These are phyloP conservation scores for Macropus fuliginosus DNA, from an alignment of 2,797 vertebrate genomes.

Conservation along the genomic window DNA sequence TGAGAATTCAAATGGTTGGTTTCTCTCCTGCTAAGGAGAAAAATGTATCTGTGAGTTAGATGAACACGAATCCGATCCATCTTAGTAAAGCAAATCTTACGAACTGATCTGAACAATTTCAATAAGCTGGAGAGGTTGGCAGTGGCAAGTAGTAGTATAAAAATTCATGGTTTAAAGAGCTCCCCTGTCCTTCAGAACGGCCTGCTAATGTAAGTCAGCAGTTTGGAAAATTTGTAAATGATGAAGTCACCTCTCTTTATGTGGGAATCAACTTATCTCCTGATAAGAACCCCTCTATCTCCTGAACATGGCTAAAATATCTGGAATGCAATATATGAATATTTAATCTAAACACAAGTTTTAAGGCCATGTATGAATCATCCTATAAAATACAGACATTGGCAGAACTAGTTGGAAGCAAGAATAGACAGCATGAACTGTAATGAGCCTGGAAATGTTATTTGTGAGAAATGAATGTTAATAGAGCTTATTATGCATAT, in stretches of 20 bases:
- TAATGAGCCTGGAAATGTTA: conserved; percentile 30
- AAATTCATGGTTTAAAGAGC: conserved; percentile 42
- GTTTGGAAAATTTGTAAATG: conserved; percentile 24
- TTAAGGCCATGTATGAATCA: not conserved
- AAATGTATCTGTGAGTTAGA: not conserved
- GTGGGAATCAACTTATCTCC: conserved; percentile 39
- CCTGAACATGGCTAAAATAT: not conserved
- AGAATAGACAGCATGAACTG: not conserved
- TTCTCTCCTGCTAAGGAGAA: conserved; percentile 36
- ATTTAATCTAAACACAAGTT: conserved; percentile 1
- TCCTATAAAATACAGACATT: conserved; percentile 6
- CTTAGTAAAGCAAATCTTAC: conserved; percentile 57
- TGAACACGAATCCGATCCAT: conserved; percentile 45
- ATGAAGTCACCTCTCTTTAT: not conserved
- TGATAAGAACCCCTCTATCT: not conserved
- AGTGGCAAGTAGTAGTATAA: not conserved
- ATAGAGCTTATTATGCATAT: not conserved
- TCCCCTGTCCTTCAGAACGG: conserved; percentile 5
- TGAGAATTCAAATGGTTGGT: conserved; percentile 54
- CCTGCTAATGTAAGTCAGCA: conserved; percentile 11
- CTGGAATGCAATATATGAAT: conserved; percentile 11
- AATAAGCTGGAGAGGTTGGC: conserved; percentile 41
- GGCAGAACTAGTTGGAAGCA: not conserved
- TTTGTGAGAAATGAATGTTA: conserved; percentile 48
- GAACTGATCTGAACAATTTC: conserved; percentile 40